Conservation (phyloP, 2,888 invertebrate genomes). For the Acleris cristana region DNA sequence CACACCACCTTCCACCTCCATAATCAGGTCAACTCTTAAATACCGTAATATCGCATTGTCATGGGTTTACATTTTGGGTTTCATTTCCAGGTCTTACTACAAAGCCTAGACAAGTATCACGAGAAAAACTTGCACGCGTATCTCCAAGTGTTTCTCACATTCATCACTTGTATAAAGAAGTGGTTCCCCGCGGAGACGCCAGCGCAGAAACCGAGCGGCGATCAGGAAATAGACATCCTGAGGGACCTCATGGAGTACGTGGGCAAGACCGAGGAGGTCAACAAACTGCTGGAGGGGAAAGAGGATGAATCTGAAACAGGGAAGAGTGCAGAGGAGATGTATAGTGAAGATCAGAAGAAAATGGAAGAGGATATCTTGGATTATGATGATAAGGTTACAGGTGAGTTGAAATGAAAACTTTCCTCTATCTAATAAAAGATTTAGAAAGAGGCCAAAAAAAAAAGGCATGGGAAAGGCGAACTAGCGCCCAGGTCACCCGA, state of each 20-base stretch:
- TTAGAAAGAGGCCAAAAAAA: no score
- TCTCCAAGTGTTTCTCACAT: conserved; percentile 88
- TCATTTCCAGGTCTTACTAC: conserved; percentile 79
- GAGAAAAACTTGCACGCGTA: conserved; percentile 85
- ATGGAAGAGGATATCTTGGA: conserved; percentile 62
- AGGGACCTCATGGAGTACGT: conserved; percentile 67
- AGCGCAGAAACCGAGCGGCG: conserved; percentile 5
- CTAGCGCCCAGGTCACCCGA: no score
- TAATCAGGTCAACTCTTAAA: no score
- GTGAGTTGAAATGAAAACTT: conserved; percentile 46
- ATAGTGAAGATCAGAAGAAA: conserved; percentile 71
- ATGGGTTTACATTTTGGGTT: not conserved
- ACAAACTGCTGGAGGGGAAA: conserved; percentile 58
- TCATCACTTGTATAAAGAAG: conserved; percentile 84
- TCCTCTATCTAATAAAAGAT: no score
- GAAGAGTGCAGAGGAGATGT: conserved; percentile 77
- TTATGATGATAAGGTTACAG: conserved; percentile 65
- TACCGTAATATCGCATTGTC: no score
- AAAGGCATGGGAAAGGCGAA: no score
- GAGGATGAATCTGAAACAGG: conserved; percentile 55
- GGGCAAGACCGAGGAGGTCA: conserved; percentile 60
- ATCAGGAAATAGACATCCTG: conserved; percentile 56
- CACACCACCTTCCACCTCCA: no score
- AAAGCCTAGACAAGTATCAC: conserved; percentile 84
- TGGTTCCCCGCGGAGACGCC: conserved; percentile 70